These are phyloP conservation scores for Ispidina picta DNA, from an alignment of 2,797 vertebrate genomes.

Conservation along the genomic window DNA sequence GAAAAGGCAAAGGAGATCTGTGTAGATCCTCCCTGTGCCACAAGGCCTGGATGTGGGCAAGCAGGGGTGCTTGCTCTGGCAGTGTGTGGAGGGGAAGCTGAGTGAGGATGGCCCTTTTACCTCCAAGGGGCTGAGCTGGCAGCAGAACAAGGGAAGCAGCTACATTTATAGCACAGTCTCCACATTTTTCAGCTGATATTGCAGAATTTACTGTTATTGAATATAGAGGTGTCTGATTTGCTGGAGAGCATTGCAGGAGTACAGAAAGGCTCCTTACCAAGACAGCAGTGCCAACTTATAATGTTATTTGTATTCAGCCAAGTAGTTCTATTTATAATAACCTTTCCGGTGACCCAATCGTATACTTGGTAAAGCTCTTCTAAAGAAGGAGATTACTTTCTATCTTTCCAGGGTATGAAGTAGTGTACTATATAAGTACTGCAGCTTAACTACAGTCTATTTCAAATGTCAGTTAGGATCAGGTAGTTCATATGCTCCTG, in stretches of 20 bases:
- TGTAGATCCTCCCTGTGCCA: rapidly evolving
- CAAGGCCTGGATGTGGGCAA: background rate
- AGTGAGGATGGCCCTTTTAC: background rate
- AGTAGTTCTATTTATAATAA: constrained; percentile 45
- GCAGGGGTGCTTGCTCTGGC: rapidly evolving
- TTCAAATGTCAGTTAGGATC: constrained; percentile 43
- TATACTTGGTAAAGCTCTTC: constrained; percentile 2
- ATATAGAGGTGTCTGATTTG: background rate
- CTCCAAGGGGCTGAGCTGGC: background rate
- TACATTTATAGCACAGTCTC: background rate
- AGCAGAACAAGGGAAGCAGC: background rate
- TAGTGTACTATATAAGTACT: constrained; percentile 24
- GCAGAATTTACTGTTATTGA: background rate
- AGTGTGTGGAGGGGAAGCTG: rapidly evolving
- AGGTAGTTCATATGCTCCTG: constrained; percentile 24
- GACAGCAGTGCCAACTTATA: background rate
- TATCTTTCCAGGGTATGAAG: constrained; percentile 8
- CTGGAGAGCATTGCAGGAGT: background rate
- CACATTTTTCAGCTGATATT: background rate
- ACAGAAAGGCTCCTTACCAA: background rate
- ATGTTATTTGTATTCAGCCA: constrained; percentile 8
- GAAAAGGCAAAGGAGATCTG: background rate
- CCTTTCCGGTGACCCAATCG: constrained; percentile 19
- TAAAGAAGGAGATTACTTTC: constrained; percentile 41
- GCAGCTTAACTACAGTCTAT: constrained; percentile 26